Percentiles rank a stretch among this genome's conserved stretches.
phyloP scores from a whole-genome alignment of 2,888 invertebrate genomes.

The Lamellibrachia satsuma region DNA sequence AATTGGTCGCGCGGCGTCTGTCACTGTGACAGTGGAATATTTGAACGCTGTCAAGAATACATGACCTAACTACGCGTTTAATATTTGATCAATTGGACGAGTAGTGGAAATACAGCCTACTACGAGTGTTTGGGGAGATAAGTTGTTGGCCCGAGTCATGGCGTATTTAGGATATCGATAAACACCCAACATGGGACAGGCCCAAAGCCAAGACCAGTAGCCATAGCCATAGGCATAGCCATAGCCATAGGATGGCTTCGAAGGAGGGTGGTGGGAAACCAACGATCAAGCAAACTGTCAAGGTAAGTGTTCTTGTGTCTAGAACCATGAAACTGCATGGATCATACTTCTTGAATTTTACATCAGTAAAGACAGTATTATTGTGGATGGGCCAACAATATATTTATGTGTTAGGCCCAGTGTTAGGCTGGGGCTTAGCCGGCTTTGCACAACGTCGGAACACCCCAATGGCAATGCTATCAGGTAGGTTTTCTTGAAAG shows the following conservation, averaged over 20 bases:
- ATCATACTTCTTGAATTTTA: background rate
- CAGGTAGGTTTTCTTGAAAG: too few species aligned
- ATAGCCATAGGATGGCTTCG: background rate
- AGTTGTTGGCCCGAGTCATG: background rate
- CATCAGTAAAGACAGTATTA: background rate
- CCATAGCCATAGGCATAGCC: background rate
- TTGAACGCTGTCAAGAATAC: slow-evolving; percentile 7
- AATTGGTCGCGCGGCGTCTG: background rate
- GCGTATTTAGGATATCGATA: background rate
- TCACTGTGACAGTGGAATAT: slow-evolving; percentile 1
- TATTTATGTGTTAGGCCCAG: background rate
- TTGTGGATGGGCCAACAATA: background rate
- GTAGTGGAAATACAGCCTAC: background rate
- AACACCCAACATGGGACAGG: background rate
- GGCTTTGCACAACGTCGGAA: background rate
- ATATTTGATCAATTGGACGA: background rate
- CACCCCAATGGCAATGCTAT: too few species aligned
- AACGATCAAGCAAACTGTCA: background rate
- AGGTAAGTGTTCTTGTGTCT: background rate
- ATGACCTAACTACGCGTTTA: background rate
- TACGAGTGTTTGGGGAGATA: background rate
- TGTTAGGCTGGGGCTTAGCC: background rate
- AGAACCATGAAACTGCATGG: background rate
- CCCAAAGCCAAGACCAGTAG: background rate
- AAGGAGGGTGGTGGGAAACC: background rate